These are phyloP conservation scores for Solen grandis DNA, from an alignment of 1,140 invertebrate genomes.

Conservation along the genomic window DNA sequence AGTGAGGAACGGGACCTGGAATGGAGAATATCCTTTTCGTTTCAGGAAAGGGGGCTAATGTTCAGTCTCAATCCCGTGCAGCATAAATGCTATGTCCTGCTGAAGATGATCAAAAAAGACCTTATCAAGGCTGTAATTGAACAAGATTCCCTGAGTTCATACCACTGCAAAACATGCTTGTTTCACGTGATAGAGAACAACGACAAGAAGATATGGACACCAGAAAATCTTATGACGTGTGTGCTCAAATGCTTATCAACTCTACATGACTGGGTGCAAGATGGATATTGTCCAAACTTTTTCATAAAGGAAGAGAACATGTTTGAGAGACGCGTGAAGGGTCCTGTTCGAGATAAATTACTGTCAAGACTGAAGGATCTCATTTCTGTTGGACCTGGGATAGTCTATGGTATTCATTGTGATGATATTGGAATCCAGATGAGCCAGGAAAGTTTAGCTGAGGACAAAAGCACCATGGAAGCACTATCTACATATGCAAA, in stretches of 20 bases:
- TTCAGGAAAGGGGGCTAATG: constrained; percentile 27
- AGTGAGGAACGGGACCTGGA: neutral
- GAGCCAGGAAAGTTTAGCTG: neutral
- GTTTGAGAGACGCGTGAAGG: neutral
- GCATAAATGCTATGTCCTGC: constrained; percentile 25
- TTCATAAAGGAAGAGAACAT: neutral
- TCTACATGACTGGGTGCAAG: neutral
- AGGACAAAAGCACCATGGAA: neutral
- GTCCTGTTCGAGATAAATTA: neutral
- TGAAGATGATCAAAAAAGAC: constrained; percentile 28
- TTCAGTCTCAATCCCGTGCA: constrained; percentile 4
- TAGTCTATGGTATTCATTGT: too few species aligned
- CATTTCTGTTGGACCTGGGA: too few species aligned
- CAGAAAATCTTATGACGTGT: neutral
- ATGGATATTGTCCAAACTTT: neutral
- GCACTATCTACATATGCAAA: neutral
- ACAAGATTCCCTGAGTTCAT: neutral
- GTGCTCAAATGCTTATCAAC: neutral
- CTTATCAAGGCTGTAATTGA: neutral
- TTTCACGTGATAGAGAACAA: neutral
- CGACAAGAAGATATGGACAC: neutral
- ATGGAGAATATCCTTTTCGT: constrained; percentile 28
- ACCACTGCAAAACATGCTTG: neutral
- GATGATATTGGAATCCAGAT: neutral
- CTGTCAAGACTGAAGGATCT: neutral